phyloP scores from a whole-genome alignment of 2,888 invertebrate genomes.

The Pristionchus maxplancki region DNA sequence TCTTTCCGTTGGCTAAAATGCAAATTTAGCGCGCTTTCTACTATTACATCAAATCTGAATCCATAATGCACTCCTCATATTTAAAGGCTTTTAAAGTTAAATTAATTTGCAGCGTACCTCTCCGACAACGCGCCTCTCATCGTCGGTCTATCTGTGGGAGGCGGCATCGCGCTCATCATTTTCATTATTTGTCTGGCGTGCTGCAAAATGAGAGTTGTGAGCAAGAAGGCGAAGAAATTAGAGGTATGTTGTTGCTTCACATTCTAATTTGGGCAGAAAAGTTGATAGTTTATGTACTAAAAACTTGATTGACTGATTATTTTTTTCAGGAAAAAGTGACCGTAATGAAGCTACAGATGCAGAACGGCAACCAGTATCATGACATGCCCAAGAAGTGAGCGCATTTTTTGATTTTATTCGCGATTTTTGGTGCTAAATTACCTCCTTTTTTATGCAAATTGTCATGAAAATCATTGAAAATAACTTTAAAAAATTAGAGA shows the following conservation, averaged over 20 bases:
- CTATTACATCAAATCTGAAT: conserved; percentile 54
- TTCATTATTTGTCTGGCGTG: conserved; percentile 51
- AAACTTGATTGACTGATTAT: not conserved
- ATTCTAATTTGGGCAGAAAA: too few relatives aligned
- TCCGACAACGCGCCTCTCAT: conserved; percentile 32
- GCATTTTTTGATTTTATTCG: not conserved
- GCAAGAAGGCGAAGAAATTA: not conserved
- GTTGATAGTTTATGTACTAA: not conserved
- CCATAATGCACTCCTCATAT: conserved; percentile 4
- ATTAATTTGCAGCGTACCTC: not conserved
- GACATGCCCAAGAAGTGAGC: conserved; percentile 70
- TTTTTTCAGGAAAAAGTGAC: conserved; percentile 55
- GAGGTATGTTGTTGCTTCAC: not conserved
- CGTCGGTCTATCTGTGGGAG: conserved; percentile 31
- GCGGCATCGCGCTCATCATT: conserved; percentile 49
- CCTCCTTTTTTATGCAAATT: too few relatives aligned
- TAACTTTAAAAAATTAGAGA: too few relatives aligned
- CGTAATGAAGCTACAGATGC: conserved; percentile 60
- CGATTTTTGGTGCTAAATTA: too few relatives aligned
- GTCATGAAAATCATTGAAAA: too few relatives aligned
- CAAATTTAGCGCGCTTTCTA: too few relatives aligned
- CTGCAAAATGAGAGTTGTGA: conserved; percentile 56
- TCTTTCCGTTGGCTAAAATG: too few relatives aligned
- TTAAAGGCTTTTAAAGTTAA: not conserved
- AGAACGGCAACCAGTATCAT: conserved; percentile 69